phyloP scores from a whole-genome alignment of 2,888 invertebrate species.

The Paralinhomoeus sp. region DNA sequence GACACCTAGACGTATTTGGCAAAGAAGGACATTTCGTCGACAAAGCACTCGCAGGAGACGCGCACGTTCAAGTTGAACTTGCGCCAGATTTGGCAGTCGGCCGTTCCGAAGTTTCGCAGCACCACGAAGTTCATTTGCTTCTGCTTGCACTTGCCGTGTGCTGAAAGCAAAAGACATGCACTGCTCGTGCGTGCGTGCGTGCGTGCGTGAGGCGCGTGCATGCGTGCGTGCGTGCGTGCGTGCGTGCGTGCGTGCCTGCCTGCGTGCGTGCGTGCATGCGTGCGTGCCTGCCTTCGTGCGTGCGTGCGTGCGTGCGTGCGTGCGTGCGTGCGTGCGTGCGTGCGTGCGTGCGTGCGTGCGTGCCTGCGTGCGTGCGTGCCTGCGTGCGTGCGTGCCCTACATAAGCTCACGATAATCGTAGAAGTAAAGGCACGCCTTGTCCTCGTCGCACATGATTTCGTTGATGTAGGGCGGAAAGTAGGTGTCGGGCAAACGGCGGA shows the following conservation, averaged over 20 bases:
- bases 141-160: constrained; percentile 25
- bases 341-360: no score
- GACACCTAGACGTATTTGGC: constrained; percentile 25
- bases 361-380: no score
- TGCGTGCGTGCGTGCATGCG: no score
- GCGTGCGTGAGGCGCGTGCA: no score
- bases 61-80: constrained; percentile 24
- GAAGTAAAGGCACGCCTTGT: constrained; percentile 24
- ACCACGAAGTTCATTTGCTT: constrained; percentile 26
- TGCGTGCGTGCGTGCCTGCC: no score
- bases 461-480: constrained; percentile 27
- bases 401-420: constrained; percentile 24
- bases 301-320: no score
- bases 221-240: no score
- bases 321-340: no score
- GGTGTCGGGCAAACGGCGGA: constrained; percentile 20
- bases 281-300: no score
- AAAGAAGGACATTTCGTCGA: constrained; percentile 25
- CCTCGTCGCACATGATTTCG: constrained; percentile 24
- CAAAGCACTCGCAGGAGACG: constrained; percentile 25
- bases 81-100: constrained; percentile 23
- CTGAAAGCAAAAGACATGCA: no score
- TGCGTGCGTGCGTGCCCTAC: no score
- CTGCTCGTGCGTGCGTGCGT: no score
- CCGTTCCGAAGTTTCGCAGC: constrained; percentile 20